Percentiles rank a stretch among this genome's conserved stretches.
Conservation (phyloP, 2,113 vertebrate species). For the Zeus faber region DNA sequence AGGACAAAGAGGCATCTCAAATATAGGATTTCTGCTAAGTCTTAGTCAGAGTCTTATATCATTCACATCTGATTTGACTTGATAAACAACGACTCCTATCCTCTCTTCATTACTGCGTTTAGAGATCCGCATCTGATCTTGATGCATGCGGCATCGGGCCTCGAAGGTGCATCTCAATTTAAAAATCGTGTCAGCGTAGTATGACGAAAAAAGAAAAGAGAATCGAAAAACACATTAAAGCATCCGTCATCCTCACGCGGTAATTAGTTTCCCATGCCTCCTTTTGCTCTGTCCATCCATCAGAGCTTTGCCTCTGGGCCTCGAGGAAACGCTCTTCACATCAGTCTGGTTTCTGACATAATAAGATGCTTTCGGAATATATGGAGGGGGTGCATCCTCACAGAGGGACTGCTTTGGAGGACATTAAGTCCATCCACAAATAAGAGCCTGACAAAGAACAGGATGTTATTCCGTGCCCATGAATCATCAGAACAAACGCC, state of each 20-base stretch:
- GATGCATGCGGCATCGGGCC: background rate
- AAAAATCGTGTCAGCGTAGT: background rate
- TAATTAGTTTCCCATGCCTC: too few relatives aligned
- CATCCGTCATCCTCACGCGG: background rate
- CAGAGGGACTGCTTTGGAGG: background rate
- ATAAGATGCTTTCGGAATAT: background rate
- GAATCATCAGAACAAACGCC: background rate
- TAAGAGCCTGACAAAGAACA: background rate
- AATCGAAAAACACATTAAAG: background rate
- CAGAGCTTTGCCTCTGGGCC: background rate
- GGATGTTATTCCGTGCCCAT: background rate
- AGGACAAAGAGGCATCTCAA: too few relatives aligned
- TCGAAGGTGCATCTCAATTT: background rate
- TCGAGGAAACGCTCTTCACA: background rate
- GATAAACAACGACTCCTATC: too few relatives aligned
- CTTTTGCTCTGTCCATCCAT: too few relatives aligned
- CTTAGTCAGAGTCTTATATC: too few relatives aligned
- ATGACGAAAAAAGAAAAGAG: too few relatives aligned
- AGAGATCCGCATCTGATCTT: too few relatives aligned
- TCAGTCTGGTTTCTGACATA: background rate
- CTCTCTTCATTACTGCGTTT: too few relatives aligned
- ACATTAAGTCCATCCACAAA: background rate
- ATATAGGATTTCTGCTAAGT: too few relatives aligned
- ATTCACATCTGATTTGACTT: too few relatives aligned
- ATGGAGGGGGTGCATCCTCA: background rate